These are phyloP conservation scores for Centrocercus urophasianus DNA, from an alignment of 2,113 vertebrate genomes.

Conservation along the genomic window DNA sequence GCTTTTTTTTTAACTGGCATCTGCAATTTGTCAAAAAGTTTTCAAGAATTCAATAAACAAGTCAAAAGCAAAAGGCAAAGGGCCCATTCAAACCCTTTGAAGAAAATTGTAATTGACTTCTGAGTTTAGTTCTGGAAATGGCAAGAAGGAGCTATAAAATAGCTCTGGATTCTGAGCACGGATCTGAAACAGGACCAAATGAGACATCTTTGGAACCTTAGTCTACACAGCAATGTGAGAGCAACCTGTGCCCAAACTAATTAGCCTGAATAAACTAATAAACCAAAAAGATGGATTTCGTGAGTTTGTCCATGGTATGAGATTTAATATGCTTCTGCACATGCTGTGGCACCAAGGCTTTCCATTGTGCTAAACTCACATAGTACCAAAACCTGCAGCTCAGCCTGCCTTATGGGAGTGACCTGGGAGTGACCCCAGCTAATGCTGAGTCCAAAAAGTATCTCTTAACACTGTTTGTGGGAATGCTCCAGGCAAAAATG, in stretches of 20 bases:
- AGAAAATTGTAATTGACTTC: slow-evolving; percentile 45
- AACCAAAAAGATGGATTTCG: background rate
- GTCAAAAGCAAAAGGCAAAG: background rate
- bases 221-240: background rate
- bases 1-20: background rate
- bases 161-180: background rate
- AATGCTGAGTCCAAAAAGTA: rapidly evolving
- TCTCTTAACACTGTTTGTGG: rapidly evolving
- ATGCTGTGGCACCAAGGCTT: rapidly evolving
- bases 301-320: background rate
- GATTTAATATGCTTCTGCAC: background rate
- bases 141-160: slow-evolving; percentile 15
- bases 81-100: background rate
- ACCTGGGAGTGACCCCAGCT: background rate
- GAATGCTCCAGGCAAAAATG: rapidly evolving
- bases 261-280: background rate
- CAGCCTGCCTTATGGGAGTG: background rate
- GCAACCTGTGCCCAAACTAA: background rate
- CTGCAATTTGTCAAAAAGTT: background rate
- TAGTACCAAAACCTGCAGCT: rapidly evolving
- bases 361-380: rapidly evolving
- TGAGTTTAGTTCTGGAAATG: slow-evolving; percentile 37
- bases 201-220: background rate
- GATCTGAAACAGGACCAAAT: background rate
- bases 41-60: background rate